Conservation (phyloP, 2,797 vertebrate species). For the Gouania willdenowi region DNA sequence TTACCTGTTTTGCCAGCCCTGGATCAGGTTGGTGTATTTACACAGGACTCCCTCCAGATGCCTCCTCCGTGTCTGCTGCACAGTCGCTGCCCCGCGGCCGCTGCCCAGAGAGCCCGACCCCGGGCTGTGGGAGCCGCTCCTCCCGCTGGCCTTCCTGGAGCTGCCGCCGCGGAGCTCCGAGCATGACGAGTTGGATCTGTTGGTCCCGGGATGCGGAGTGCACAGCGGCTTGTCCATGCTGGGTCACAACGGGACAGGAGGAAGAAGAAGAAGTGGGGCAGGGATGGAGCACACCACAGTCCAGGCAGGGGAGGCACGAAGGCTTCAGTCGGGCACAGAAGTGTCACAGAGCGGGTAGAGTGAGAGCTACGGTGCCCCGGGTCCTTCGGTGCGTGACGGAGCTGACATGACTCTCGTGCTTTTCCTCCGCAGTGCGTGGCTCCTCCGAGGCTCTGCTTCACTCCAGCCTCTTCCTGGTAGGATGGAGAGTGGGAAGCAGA, state of each 20-base stretch:
- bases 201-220: constrained; percentile 61
- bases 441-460: no score
- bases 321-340: no score
- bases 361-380: constrained; percentile 23
- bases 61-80: constrained; percentile 58
- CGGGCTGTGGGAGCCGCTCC: constrained; percentile 64
- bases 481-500: constrained; percentile 37
- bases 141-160: constrained; percentile 47
- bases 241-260: constrained; percentile 57
- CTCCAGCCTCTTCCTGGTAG: constrained; percentile 50
- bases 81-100: constrained; percentile 48
- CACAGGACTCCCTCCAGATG: constrained; percentile 90
- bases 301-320: constrained; percentile 14
- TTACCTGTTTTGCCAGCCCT: constrained; percentile 98
- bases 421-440: constrained; percentile 47
- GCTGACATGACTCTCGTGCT: no score
- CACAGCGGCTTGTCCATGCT: constrained; percentile 73
- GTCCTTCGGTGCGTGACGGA: constrained; percentile 28
- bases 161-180: constrained; percentile 55
- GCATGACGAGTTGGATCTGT: constrained; percentile 49
- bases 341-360: constrained; percentile 16
- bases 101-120: constrained; percentile 60
- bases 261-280: constrained; percentile 14
- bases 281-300: constrained; percentile 33
- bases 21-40: constrained; percentile 97